Percentiles rank a stretch among this genome's conserved stretches.
These are phyloP conservation scores for Gallinago nigripennis DNA, from an alignment of 2,797 vertebrate species.

Conservation along the genomic window DNA sequence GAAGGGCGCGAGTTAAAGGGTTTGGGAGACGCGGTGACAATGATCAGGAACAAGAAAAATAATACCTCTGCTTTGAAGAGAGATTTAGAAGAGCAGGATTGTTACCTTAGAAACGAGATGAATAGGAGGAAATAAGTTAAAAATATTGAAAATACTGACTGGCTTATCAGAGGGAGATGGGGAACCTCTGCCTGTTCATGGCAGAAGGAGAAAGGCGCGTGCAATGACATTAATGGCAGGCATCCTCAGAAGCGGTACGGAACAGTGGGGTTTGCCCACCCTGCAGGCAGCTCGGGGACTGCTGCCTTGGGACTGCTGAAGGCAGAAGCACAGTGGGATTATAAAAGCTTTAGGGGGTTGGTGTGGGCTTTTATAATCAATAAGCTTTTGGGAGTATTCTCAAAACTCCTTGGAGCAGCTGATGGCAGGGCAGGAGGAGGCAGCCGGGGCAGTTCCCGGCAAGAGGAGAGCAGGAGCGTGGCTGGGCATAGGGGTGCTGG, in stretches of 20 bases:
- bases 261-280: background rate
- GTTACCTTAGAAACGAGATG: conserved; percentile 30
- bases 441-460: rapidly evolving
- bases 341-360: background rate
- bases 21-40: too few relatives aligned
- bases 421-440: background rate
- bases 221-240: background rate
- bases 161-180: background rate
- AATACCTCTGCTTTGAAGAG: too few relatives aligned
- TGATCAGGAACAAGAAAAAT: too few relatives aligned
- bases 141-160: background rate
- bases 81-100: background rate
- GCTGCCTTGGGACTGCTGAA: background rate
- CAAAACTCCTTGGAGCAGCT: background rate
- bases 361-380: background rate
- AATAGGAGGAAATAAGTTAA: background rate
- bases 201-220: rapidly evolving
- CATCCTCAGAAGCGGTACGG: rapidly evolving
- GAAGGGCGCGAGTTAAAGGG: background rate
- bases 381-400: background rate
- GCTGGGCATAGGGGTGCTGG: background rate
- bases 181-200: background rate
- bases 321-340: background rate
- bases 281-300: background rate
- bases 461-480: rapidly evolving